Evolutionary conservation across 2,113 vertebrate species (phyloP), one percentile per base, ranked within the genome.

Genomic region (Tenebrosternarchus preto): DNA sequence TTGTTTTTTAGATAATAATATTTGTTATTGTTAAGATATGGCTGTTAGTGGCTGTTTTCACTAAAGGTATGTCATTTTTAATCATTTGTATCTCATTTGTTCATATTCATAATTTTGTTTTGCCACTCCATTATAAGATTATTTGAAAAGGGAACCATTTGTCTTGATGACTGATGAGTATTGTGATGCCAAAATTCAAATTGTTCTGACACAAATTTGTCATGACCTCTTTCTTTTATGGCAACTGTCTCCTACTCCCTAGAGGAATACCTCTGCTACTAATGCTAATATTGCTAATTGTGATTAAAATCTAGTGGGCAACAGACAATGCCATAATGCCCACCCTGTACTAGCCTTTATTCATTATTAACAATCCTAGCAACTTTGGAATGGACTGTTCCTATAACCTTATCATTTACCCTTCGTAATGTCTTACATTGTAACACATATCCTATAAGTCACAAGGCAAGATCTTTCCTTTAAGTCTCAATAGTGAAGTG

Each of bases 41-140:
- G 43, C 2, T 15, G 43, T 50, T 50, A 50, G 15, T 50, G n/a
- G 27, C 53, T 67, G 59, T 80, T 55, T 67, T 80, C 22, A 39
- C 46, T 64, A 17, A n/a, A n/a, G n/a, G n/a, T n/a, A 56, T 56
- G 8, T 24, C 16, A 20, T 15, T 4, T 4, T 3, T 7, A n/a
- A n/a, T n/a, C n/a, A 7, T 22, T 24, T 15, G 59, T 16, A 27
- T 7, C 25, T 61, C 27, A 64, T 33, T 64, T 64, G 60, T 31
- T 31, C 9, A 24, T 24, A 60, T 0, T 36, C 27, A 66, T 20
- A 7, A 36, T 33, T 33, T 15, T 2, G 12, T 63, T 29, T 19
- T 25, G 9, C 12, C n/a, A 61, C 3, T 61, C 1, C 19, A 59
- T 1, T n/a, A 22, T 9, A 17, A 8, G 9, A 22, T 3, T 17